phyloP scores from a whole-genome alignment of 2,888 invertebrate species.

The Sussaba pulchella region DNA sequence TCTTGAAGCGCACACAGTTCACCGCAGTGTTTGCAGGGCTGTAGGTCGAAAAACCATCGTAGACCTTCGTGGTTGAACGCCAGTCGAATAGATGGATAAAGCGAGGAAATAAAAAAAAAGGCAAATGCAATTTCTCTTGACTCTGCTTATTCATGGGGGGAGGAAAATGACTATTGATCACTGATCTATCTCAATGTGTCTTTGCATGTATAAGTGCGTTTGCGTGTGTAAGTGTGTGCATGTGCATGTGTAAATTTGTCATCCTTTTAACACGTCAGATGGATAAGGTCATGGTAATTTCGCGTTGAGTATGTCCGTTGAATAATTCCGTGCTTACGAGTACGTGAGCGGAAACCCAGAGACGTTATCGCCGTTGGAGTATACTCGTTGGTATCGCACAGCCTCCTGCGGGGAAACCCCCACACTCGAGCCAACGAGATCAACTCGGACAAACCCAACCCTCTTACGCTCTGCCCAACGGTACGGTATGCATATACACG shows the following conservation, averaged over 20 bases:
- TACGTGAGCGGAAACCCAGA: slow-evolving; percentile 64
- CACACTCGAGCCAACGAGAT: slow-evolving; percentile 19
- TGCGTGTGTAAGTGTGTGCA: background rate
- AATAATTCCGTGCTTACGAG: slow-evolving; percentile 66
- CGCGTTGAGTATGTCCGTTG: slow-evolving; percentile 64
- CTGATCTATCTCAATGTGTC: background rate
- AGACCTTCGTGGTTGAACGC: background rate
- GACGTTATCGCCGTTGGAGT: slow-evolving; percentile 42
- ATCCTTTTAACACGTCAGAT: slow-evolving; percentile 59
- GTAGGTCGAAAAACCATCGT: slow-evolving; percentile 20
- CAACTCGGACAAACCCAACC: slow-evolving; percentile 53
- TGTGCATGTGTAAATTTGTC: slow-evolving; percentile 55
- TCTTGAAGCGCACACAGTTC: slow-evolving; percentile 8
- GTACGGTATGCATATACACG: slow-evolving; percentile 26
- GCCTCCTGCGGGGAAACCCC: slow-evolving; percentile 26
- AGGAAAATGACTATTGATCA: slow-evolving; percentile 36
- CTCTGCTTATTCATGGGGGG: background rate
- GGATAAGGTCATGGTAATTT: slow-evolving; percentile 64
- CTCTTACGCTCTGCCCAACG: slow-evolving; percentile 26
- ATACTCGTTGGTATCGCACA: slow-evolving; percentile 14
- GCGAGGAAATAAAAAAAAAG: slow-evolving; percentile 6
- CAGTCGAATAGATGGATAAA: background rate
- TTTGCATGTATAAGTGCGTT: too few species aligned
- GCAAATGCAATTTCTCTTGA: slow-evolving; percentile 48
- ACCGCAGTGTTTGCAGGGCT: slow-evolving; percentile 18